phyloP scores from a whole-genome alignment of 2,113 vertebrate species.

The Ictidomys tridecemlineatus region DNA sequence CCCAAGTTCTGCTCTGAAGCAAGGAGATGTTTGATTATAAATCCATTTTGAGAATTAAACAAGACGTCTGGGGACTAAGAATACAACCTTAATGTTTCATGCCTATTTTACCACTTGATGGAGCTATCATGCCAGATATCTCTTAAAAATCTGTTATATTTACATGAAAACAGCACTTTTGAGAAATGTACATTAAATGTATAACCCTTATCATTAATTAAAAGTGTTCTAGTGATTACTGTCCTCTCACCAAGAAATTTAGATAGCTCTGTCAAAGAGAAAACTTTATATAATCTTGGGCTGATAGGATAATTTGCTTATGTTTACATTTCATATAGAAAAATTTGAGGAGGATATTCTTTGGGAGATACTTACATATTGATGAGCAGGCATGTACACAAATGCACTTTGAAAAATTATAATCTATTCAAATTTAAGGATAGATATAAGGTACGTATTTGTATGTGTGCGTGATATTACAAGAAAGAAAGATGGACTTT shows the following conservation, averaged over 20 bases:
- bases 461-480: not conserved
- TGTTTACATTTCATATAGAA: not conserved
- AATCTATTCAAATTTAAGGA: not conserved
- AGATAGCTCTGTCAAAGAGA: not conserved
- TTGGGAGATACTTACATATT: not conserved
- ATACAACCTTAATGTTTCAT: not conserved
- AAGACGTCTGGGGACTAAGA: not conserved
- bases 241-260: not conserved
- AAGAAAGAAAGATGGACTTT: not conserved
- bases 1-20: not conserved
- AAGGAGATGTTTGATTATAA: not conserved
- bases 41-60: not conserved
- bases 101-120: slow-evolving; percentile 59
- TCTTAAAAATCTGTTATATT: not conserved
- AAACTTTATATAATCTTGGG: not conserved
- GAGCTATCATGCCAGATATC: slow-evolving; percentile 42
- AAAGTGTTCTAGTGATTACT: not conserved
- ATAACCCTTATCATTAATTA: not conserved
- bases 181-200: not conserved
- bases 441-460: not conserved
- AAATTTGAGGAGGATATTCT: not conserved
- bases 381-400: not conserved
- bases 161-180: not conserved
- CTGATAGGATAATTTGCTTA: not conserved
- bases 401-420: not conserved